Conservation (phyloP, 2,113 vertebrate genomes). For the Caloenas nicobarica region DNA sequence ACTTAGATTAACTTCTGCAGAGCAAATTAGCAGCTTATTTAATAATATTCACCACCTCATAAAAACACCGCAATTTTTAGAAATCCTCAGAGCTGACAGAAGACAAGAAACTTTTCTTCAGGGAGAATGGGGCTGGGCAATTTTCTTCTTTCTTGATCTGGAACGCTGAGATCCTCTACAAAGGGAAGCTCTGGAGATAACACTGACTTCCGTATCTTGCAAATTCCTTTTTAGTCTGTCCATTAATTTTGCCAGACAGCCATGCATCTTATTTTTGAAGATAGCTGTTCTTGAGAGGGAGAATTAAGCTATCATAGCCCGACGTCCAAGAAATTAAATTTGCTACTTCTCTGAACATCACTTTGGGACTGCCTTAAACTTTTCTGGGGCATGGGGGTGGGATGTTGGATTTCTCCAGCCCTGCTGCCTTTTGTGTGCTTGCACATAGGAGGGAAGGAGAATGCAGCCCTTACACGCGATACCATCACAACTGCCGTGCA, state of each 20-base stretch:
- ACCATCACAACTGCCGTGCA: background rate
- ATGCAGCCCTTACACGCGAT: background rate
- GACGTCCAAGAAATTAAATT: constrained; percentile 43
- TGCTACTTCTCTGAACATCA: constrained; percentile 38
- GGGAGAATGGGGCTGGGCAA: background rate
- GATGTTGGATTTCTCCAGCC: background rate
- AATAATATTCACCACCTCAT: background rate
- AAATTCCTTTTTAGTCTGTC: background rate
- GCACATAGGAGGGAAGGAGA: background rate
- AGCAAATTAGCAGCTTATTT: background rate
- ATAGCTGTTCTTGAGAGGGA: background rate
- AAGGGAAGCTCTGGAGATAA: background rate
- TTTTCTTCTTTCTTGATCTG: background rate
- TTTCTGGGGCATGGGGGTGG: background rate
- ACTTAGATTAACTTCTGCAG: background rate
- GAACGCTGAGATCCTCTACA: background rate
- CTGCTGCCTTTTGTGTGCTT: background rate
- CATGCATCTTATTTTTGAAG: constrained; percentile 19
- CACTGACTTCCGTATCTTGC: background rate
- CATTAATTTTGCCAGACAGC: constrained; percentile 17
- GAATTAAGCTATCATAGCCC: constrained; percentile 37
- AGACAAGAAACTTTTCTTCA: background rate
- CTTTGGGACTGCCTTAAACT: constrained; percentile 56
- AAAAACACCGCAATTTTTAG: background rate
- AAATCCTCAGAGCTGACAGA: background rate